Base-by-base conservation (phyloP, 2,888 invertebrate genomes). In the Aricia artaxerxes region DNA sequence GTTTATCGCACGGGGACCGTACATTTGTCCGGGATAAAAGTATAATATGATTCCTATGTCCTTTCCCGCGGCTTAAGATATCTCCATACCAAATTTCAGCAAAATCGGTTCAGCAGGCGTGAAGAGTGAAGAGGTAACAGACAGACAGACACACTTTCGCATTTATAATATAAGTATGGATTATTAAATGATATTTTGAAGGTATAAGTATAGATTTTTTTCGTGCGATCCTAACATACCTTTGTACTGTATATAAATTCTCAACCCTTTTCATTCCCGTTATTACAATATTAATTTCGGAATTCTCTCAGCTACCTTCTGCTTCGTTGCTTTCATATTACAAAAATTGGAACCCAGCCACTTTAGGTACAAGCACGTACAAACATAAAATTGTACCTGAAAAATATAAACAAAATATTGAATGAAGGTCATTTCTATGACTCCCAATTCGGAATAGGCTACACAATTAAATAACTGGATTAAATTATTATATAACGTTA, bases 281-380 rank as follows among this genome's bases (percentile, higher is more conserved):
- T 69, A 69, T 69, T 69, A 69, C 13, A 35, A 69, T 69, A 64
- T 64, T 31, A 35, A 69, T 69, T 69, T 69, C 69, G 4, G 35
- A 69, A 35, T 35, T 35, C 35, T 64, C 31, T 24, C 69, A 4
- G 4, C 35, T 69, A 69, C 69, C 69, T 69, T 35, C 7, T 35
- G 35, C 4, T 35, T 1, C 4, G 9, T 24, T 9, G 9, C 24
- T 69, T 69, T 31, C 31, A 61, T 61, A 61, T 24, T 24, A 61
- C n/a, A 9, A 24, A 24, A 64, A 31, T 35, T 69, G 35, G 13
- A 13, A 69, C 13, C 69, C 69, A 69, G 35, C 31, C 35, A 69
- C 35, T 64, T 61, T 61, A 61, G 7, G 24, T 35, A 35, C 35
- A 69, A 35, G 11, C 35, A 13, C 24, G 24, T 24, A 24, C 24